phyloP scores from a whole-genome alignment of 1,140 invertebrate species.

The Orchestia grillus region DNA sequence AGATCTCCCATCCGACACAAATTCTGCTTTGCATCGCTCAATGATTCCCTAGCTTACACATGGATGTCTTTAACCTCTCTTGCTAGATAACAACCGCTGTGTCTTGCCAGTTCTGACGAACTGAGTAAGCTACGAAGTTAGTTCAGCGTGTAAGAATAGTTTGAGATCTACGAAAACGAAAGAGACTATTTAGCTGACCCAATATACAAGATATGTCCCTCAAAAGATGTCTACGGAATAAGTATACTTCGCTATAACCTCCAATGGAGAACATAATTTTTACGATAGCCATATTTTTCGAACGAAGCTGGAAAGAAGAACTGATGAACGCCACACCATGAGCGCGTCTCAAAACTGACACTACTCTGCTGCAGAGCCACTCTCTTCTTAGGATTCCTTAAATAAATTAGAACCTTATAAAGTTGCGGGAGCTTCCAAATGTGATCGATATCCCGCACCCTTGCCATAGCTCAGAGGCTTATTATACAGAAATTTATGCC shows the following conservation, averaged over 20 bases:
- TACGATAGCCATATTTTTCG: neutral
- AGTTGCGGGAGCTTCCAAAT: neutral
- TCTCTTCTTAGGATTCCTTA: neutral
- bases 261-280: neutral
- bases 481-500: neutral
- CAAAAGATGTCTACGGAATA: neutral
- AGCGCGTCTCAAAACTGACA: neutral
- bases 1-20: too few species aligned
- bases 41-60: too few species aligned
- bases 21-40: too few species aligned
- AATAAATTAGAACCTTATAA: neutral
- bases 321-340: neutral
- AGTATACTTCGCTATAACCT: neutral
- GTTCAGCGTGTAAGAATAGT: too few species aligned
- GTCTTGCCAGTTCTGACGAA: too few species aligned
- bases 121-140: too few species aligned
- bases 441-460: neutral
- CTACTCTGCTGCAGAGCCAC: neutral
- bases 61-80: too few species aligned
- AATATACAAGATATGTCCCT: neutral
- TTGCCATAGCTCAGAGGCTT: neutral
- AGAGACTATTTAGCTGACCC: neutral
- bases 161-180: too few species aligned
- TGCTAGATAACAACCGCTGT: too few species aligned
- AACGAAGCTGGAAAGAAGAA: neutral